These are phyloP conservation scores for Cercopithecus mona DNA, from an alignment of 2,113 vertebrate genomes.

Conservation along the genomic window DNA sequence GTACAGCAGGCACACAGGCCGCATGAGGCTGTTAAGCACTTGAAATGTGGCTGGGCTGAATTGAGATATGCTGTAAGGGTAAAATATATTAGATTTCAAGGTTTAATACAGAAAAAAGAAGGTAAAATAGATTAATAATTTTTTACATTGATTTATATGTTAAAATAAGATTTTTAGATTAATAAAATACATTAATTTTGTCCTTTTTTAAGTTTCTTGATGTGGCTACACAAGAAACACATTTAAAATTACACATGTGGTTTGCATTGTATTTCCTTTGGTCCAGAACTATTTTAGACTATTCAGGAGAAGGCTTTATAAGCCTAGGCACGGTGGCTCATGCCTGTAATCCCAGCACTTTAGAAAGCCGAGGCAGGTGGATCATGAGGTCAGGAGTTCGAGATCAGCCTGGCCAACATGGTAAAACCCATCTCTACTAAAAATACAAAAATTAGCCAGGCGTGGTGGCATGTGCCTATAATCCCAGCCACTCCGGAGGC, in stretches of 20 bases:
- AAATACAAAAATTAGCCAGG: no score
- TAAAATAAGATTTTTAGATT: conserved; percentile 31
- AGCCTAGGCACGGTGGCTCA: no score
- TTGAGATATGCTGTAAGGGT: background rate
- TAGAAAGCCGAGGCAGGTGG: no score
- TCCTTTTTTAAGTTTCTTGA: background rate
- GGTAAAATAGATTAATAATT: background rate
- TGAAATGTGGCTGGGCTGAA: background rate
- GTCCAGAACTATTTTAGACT: background rate
- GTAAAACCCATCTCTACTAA: no score
- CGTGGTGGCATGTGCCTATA: no score
- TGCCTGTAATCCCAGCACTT: no score
- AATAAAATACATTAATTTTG: background rate
- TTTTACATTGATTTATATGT: background rate
- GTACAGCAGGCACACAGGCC: background rate
- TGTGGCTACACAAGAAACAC: background rate
- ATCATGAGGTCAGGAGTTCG: no score
- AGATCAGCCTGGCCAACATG: no score
- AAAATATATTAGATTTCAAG: conserved; percentile 19
- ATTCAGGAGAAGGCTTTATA: background rate
- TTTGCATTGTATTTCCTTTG: conserved; percentile 31
- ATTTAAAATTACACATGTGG: background rate
- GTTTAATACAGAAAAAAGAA: background rate
- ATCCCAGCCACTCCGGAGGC: no score
- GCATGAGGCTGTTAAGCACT: background rate